Evolutionary conservation across 1,140 invertebrate species (phyloP).

Genomic region (Listronotus oregonensis): DNA sequence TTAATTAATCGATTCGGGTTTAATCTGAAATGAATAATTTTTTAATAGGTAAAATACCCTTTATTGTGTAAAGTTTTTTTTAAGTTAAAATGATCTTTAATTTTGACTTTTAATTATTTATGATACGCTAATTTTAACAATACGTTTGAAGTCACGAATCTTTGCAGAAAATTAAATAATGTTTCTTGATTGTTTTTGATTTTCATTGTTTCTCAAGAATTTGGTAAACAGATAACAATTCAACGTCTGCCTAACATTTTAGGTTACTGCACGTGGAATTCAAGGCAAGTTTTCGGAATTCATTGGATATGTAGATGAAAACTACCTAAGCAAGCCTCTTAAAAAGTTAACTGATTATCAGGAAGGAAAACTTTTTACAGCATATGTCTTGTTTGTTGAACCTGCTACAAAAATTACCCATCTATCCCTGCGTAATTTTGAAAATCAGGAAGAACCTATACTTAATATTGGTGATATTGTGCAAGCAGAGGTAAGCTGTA

Average conservation of each 20-base stretch:
- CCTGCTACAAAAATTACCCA: slow-evolving; percentile 70
- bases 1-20: no score
- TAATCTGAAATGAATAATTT: no score
- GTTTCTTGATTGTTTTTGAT: no score
- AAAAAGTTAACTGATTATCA: slow-evolving; percentile 50
- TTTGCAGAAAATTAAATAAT: no score
- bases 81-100: no score
- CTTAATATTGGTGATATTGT: slow-evolving; percentile 59
- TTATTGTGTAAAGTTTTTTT: no score
- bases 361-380: slow-evolving; percentile 58
- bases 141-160: no score
- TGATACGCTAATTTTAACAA: no score
- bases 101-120: no score
- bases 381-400: slow-evolving; percentile 68
- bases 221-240: no score
- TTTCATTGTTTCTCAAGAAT: no score
- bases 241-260: slow-evolving; percentile 15
- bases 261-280: slow-evolving; percentile 62
- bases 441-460: slow-evolving; percentile 49
- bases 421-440: slow-evolving; percentile 59
- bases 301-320: slow-evolving; percentile 61
- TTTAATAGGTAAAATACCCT: no score
- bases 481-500: slow-evolving; percentile 53
- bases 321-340: slow-evolving; percentile 57
- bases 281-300: slow-evolving; percentile 62